Conservation (phyloP, 2,113 vertebrate species). For the Thamnaconus septentrionalis region DNA sequence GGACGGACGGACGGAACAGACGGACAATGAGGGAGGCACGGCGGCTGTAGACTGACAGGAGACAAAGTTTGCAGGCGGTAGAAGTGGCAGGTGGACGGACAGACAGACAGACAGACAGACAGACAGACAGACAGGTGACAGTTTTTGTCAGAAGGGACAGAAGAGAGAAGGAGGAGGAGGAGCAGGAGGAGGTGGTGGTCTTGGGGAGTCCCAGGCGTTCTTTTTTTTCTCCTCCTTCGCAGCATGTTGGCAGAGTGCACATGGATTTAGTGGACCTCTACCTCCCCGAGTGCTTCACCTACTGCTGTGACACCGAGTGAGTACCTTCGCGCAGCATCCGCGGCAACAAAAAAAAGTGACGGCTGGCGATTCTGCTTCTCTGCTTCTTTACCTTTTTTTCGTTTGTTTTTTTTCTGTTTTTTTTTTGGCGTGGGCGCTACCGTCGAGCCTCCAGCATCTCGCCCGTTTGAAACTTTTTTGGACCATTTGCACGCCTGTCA, state of each 20-base stretch:
- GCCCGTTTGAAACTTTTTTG: no score
- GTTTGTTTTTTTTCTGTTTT: no score
- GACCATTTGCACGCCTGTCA: no score
- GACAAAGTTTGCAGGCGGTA: slow-evolving; percentile 5
- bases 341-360: no score
- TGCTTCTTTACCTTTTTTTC: no score
- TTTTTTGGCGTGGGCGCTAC: no score
- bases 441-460: no score
- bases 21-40: slow-evolving; percentile 18
- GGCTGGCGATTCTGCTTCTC: no score
- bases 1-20: slow-evolving; percentile 24
- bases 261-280: slow-evolving; percentile 77
- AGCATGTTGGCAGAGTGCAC: slow-evolving; percentile 62
- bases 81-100: not conserved
- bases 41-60: slow-evolving; percentile 31
- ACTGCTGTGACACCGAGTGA: slow-evolving; percentile 71
- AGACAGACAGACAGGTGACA: not conserved
- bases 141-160: not conserved
- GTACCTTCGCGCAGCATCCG: slow-evolving; percentile 30
- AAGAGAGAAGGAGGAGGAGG: slow-evolving; percentile 7
- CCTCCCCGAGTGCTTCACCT: slow-evolving; percentile 75
- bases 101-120: not conserved
- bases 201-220: not conserved
- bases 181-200: not conserved
- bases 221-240: slow-evolving; percentile 27